phyloP scores from a whole-genome alignment of 30 jellyfish, hydroid and myxozoan species.

The Turritopsis rubra region DNA sequence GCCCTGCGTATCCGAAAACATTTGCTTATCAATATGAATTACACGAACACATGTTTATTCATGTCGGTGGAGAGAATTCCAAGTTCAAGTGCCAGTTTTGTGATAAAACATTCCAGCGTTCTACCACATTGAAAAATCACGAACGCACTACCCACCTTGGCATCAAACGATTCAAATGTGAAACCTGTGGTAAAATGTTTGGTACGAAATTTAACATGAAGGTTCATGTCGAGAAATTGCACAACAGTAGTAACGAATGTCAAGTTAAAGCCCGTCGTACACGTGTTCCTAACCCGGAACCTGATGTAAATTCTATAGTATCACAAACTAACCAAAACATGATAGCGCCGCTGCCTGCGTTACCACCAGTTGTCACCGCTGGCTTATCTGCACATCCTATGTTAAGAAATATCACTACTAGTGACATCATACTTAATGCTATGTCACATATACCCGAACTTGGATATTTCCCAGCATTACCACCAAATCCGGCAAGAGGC shows the following conservation, averaged over 20 bases:
- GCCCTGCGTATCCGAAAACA: slow-evolving; percentile 26
- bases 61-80: slow-evolving; percentile 18
- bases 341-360: background rate
- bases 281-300: background rate
- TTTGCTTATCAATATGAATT: slow-evolving; percentile 35
- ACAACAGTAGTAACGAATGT: background rate
- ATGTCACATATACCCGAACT: slow-evolving; percentile 31
- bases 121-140: slow-evolving; percentile 34
- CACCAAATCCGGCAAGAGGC: slow-evolving; percentile 19
- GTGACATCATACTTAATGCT: slow-evolving; percentile 29
- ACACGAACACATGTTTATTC: slow-evolving; percentile 34
- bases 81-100: slow-evolving; percentile 35
- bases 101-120: slow-evolving; percentile 34
- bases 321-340: background rate
- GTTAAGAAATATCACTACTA: slow-evolving; percentile 20
- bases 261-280: slow-evolving; percentile 10
- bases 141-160: slow-evolving; percentile 45
- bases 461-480: slow-evolving; percentile 21
- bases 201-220: slow-evolving; percentile 40
- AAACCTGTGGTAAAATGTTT: slow-evolving; percentile 22
- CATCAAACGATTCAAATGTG: slow-evolving; percentile 38
- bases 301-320: background rate
- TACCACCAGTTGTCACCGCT: background rate
- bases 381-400: slow-evolving; percentile 2
- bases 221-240: slow-evolving; percentile 33